Percentiles rank a stretch among this genome's conserved stretches.
These are phyloP conservation scores for Pristionchus exspectatus DNA, from an alignment of 2,888 invertebrate genomes.

Conservation along the genomic window DNA sequence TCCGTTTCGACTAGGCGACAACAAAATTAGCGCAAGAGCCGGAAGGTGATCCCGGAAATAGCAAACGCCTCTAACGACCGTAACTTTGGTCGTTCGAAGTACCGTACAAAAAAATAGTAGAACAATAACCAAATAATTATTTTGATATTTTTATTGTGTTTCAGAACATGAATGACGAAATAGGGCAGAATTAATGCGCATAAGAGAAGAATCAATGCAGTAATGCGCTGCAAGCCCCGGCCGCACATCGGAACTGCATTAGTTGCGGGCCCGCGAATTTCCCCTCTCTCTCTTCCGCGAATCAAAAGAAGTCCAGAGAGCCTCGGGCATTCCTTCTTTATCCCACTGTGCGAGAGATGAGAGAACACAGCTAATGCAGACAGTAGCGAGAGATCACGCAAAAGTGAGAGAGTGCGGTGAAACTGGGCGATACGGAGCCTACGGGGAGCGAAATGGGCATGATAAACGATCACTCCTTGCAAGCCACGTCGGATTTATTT, in stretches of 20 bases:
- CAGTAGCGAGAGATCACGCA: not conserved
- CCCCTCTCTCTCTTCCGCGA: not conserved
- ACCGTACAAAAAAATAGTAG: not conserved
- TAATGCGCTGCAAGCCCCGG: not conserved
- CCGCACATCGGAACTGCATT: slow-evolving; percentile 30
- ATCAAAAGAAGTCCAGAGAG: slow-evolving; percentile 36
- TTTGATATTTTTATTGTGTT: not conserved
- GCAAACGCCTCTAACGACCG: not conserved
- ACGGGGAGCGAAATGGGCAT: slow-evolving; percentile 9
- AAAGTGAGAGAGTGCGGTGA: slow-evolving; percentile 6
- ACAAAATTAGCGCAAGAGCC: slow-evolving; percentile 5
- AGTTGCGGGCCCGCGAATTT: not conserved
- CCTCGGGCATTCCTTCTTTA: slow-evolving; percentile 39
- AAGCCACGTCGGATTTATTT: not conserved
- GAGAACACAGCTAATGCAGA: slow-evolving; percentile 10
- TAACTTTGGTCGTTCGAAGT: not conserved
- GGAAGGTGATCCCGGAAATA: not conserved
- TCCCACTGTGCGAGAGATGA: slow-evolving; percentile 7
- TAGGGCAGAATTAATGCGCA: not conserved
- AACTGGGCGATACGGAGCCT: not conserved
- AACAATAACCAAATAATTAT: not conserved
- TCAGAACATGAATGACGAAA: not conserved
- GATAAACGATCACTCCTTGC: not conserved
- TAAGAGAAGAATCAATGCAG: slow-evolving; percentile 1
- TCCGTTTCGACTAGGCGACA: not conserved